Percentiles rank a stretch among this genome's conserved stretches.
Conservation (phyloP, 2,797 vertebrate species). For the Emydoidea blandingii region DNA sequence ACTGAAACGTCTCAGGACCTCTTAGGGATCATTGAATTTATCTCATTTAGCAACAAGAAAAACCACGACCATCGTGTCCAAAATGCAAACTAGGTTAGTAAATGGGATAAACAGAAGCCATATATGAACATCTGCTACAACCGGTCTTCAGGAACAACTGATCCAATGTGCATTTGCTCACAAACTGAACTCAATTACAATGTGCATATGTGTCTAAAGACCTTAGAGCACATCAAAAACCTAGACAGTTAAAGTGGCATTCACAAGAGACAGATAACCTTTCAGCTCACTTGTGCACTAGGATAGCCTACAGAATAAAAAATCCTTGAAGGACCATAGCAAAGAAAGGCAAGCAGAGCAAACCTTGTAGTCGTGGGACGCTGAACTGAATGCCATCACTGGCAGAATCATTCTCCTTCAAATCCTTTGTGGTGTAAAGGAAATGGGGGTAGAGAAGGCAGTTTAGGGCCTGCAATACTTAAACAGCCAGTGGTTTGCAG, state of each 20-base stretch:
- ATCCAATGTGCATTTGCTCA: neutral
- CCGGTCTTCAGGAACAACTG: neutral
- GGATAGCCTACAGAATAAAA: constrained; percentile 60
- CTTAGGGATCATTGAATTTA: neutral
- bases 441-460: neutral
- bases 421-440: neutral
- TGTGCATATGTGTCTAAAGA: neutral
- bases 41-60: neutral
- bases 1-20: neutral
- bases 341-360: constrained; percentile 62
- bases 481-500: neutral
- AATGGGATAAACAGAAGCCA: neutral
- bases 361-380: constrained; percentile 56
- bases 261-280: constrained; percentile 55
- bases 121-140: neutral
- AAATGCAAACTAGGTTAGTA: neutral
- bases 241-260: constrained; percentile 27
- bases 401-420: neutral
- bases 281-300: constrained; percentile 63
- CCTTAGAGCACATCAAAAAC: neutral
- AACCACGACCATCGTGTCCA: neutral
- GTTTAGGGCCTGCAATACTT: neutral
- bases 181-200: neutral
- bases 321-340: constrained; percentile 53
- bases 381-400: constrained; percentile 41